A percentile compares a stretch with the other conserved stretches of the same genome.
These are phyloP conservation scores for Sericinus montela DNA, from an alignment of 2,888 invertebrate species.

Conservation along the genomic window DNA sequence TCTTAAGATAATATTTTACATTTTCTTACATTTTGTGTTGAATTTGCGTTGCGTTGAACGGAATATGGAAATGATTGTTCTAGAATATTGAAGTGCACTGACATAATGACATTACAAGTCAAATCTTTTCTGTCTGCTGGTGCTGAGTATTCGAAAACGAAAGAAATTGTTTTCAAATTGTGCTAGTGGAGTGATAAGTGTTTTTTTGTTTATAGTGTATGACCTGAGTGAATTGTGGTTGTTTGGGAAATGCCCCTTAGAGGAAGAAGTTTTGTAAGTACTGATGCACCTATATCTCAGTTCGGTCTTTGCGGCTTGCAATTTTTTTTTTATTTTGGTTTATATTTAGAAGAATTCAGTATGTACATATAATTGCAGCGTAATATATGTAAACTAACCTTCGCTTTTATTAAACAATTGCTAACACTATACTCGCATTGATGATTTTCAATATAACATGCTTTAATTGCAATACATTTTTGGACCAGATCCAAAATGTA, in stretches of 20 bases:
- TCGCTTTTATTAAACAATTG: constrained; percentile 27
- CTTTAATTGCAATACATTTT: constrained; percentile 58
- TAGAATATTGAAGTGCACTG: constrained; percentile 22
- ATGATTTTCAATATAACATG: constrained; percentile 63
- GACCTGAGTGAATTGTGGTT: constrained; percentile 32
- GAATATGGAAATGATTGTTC: constrained; percentile 17
- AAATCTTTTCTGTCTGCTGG: no score
- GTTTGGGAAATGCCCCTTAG: constrained; percentile 68
- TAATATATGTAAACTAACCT: constrained; percentile 39
- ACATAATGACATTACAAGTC: no score
- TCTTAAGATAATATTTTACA: no score
- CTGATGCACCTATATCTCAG: constrained; percentile 30
- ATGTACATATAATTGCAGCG: not conserved
- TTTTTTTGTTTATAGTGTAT: constrained; percentile 25
- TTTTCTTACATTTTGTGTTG: no score
- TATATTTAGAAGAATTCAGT: not conserved
- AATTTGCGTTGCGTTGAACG: constrained; percentile 9
- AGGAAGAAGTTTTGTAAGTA: constrained; percentile 68
- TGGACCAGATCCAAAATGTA: constrained; percentile 64
- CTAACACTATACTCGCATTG: constrained; percentile 42
- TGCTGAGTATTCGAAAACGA: constrained; percentile 15
- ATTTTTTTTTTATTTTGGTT: not conserved
- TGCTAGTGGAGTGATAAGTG: constrained; percentile 30
- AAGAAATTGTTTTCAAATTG: constrained; percentile 30
- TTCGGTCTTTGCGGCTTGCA: not conserved